Conservation (phyloP, 2,888 invertebrate species). For the Tachina fera region DNA sequence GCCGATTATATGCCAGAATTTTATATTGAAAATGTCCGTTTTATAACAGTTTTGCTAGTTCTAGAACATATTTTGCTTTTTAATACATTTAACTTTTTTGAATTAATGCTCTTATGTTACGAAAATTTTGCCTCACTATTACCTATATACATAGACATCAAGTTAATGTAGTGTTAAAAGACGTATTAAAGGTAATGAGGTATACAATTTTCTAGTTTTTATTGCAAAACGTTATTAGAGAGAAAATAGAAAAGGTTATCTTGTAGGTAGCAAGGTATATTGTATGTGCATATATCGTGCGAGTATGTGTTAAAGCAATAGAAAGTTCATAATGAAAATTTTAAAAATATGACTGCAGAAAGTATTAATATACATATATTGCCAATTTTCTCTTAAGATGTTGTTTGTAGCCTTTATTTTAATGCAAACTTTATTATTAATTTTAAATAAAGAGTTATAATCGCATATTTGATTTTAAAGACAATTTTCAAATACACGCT, state of each 20-base stretch:
- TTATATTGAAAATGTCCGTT: neutral
- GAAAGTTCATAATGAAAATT: neutral
- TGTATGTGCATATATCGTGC: too few relatives aligned
- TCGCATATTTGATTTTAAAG: too few relatives aligned
- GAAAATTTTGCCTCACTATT: conserved; percentile 2
- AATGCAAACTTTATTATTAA: too few relatives aligned
- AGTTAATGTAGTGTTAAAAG: conserved; percentile 61
- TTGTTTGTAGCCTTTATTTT: too few relatives aligned
- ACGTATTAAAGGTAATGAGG: conserved; percentile 46
- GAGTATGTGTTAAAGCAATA: too few relatives aligned
- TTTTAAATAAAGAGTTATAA: too few relatives aligned
- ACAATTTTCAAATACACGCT: too few relatives aligned
- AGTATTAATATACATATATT: neutral
- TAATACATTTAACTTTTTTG: neutral
- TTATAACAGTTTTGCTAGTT: conserved; percentile 19
- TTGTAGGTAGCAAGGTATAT: too few relatives aligned
- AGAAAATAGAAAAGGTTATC: neutral
- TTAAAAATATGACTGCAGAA: neutral
- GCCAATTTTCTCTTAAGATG: too few relatives aligned
- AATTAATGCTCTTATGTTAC: conserved; percentile 18
- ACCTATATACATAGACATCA: conserved; percentile 34
- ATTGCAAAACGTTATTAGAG: neutral
- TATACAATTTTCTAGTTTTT: conserved; percentile 20
- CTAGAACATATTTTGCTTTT: conserved; percentile 1
- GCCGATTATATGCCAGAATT: conserved; percentile 10